Evolutionary conservation across 2,888 invertebrate species (phyloP).

Genomic region (Acronicta alni): DNA sequence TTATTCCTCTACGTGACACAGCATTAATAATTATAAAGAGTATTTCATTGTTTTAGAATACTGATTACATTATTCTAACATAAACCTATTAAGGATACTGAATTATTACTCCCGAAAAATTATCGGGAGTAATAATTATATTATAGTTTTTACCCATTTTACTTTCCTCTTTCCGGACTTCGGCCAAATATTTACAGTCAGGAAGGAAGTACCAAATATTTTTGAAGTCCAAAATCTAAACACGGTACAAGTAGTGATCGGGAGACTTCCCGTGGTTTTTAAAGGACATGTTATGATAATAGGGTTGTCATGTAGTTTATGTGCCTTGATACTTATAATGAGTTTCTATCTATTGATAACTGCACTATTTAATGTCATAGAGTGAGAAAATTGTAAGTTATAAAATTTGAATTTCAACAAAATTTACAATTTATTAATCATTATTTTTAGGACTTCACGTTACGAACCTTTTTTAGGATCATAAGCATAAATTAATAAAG

Average conservation of each 20-base stretch:
- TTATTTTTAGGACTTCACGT: too few relatives aligned
- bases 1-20: constrained; percentile 44
- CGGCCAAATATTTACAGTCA: constrained; percentile 48
- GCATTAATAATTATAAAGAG: constrained; percentile 41
- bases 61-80: too few relatives aligned
- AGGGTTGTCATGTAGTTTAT: constrained; percentile 43
- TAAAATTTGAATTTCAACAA: too few relatives aligned
- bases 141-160: neutral
- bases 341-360: neutral
- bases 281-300: constrained; percentile 19
- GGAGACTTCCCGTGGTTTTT: constrained; percentile 44
- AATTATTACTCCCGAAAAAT: too few relatives aligned
- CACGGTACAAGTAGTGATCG: constrained; percentile 39
- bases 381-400: too few relatives aligned
- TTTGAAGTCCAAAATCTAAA: constrained; percentile 48
- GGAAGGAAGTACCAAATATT: constrained; percentile 58
- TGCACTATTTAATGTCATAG: neutral
- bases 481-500: too few relatives aligned
- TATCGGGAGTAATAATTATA: constrained; percentile 2
- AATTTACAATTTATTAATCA: too few relatives aligned
- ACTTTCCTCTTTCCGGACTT: constrained; percentile 20
- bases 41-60: constrained; percentile 28
- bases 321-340: too few relatives aligned
- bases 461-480: too few relatives aligned
- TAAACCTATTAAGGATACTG: too few relatives aligned